Base-by-base conservation (phyloP, 1,140 invertebrate genomes). In the Archivesica marissinica region DNA sequence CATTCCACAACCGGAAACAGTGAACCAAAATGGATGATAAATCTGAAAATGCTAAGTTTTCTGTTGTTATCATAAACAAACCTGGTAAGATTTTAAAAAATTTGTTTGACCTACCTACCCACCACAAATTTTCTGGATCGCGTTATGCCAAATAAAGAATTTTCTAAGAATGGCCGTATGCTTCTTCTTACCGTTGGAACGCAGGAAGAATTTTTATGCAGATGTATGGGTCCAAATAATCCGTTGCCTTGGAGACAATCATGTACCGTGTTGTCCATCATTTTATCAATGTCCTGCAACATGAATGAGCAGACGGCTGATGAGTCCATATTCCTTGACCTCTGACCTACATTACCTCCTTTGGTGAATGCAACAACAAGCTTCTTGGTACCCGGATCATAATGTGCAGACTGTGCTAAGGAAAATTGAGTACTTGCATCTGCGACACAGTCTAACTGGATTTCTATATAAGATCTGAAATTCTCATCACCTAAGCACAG, bases 391-490 rank as follows among this genome's bases (percentile, higher is more conserved):
- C 98, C 97, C 97, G 96, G 93, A 97, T 98, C n/a, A 97, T 98
- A 25, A 99, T 97, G 98, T 0, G 97, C 98, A 0, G 98, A 97
- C 92, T 99, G 97, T 6, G 98, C 97, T 6, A 99, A 94, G 94
- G 98, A 98, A 91, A 98, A 99, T 92, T 61, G 96, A 96, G 70
- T 91, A 30, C 96, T 96, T 44, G 96, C 96, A 56, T 95, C 95
- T 89, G 96, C 96, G 38, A 96, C 97, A 94, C 99, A 99, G 83
- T 99, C 97, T 90, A 99, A 96, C 1, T 98, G 98, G 85, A 99
- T 98, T 95, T 99, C 99, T 20, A 98, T 99, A 93, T 99, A 99
- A 0, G 98, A 99, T 93, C 98, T 98, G 94, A 99, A 99, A 93
- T 98, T 97, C 85, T 97, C 96, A 93, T 99, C 99, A 91, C 98